Base-by-base conservation (phyloP, 2,797 vertebrate genomes). In the Anisognathus igniventris region DNA sequence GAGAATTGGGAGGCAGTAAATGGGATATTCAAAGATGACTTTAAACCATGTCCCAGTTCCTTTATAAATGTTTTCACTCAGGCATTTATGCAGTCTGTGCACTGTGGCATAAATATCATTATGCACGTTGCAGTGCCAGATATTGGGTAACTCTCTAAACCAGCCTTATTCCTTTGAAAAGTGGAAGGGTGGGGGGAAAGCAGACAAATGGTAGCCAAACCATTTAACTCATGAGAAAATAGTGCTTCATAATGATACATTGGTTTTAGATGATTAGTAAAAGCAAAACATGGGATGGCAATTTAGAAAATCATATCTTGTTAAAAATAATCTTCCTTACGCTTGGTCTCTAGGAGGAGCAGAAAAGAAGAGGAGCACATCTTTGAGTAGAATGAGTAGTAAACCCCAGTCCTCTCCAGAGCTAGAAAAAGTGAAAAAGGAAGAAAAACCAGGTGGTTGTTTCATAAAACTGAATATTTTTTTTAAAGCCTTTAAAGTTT, bases 361-460 rank as follows among this genome's bases (percentile, higher is more conserved):
- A 79, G 86, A 98, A 97, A 98, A 98, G 98, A 99, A 98, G 97
- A 98, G 98, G 98, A 99, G 98, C 96, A 98, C 98, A 75, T 99
- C 99, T 94, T 98, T 99, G 95, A 98, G 94, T 96, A 98, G 98
- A 97, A 98, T 98, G 96, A 98, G 96, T 96, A 98, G 95, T 97
- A 98, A 98, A 98, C 95, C 96, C 33, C 98, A 98, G 22, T 95
- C 97, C 78, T 95, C 97, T 97, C 64, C 97, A 93, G 98, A 98
- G 89, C 70, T 98, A 97, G 98, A 98, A 96, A 98, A 98, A 97
- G 92, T 96, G 72, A 98, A 98, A 92, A 97, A 98, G 95, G 98
- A 98, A 96, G 95, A 96, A 81, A 98, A 98, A 97, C 37, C 98
- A 98, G 98, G 98, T 99, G 98, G 98, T 97, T 98, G 70, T 91